Evolutionary conservation across 1,140 invertebrate genomes (phyloP).

Genomic region (Yoshiicerus persimilis): DNA sequence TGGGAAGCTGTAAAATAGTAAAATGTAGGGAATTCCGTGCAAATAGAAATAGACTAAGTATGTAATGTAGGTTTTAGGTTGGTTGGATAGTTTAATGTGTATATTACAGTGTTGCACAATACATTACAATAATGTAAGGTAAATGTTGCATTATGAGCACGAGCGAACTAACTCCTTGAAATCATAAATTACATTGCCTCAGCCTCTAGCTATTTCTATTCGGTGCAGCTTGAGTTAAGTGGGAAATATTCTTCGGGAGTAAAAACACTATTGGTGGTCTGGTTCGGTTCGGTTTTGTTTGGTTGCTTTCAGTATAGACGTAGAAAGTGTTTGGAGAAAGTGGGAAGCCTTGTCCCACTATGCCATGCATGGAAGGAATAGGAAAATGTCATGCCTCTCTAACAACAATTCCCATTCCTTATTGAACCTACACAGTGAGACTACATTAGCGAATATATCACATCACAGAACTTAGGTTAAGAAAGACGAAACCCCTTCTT

Average conservation of each 20-base stretch:
- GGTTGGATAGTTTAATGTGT: not conserved
- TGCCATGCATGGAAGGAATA: not conserved
- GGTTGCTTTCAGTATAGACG: not conserved
- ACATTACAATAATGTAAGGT: slow-evolving; percentile 5
- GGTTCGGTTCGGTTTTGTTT: not conserved
- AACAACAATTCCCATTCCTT: not conserved
- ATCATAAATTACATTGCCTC: not conserved
- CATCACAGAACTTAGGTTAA: not conserved
- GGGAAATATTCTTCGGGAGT: not conserved
- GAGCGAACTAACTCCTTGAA: slow-evolving; percentile 12
- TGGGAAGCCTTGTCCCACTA: not conserved
- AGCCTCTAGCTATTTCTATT: not conserved
- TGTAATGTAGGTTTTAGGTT: no score
- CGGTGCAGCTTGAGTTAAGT: not conserved
- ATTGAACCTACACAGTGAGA: not conserved
- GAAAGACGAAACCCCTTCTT: not conserved
- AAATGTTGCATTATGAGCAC: slow-evolving; percentile 20
- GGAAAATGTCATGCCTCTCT: not conserved
- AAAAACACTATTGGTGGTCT: slow-evolving; percentile 6
- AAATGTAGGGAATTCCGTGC: no score
- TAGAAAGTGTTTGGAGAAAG: not conserved
- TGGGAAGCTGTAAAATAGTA: not conserved
- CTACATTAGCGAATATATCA: not conserved
- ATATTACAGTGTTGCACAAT: not conserved
- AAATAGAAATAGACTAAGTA: no score